These are phyloP conservation scores for Gadopsis marmoratus DNA, from an alignment of 2,797 vertebrate genomes.

Conservation along the genomic window DNA sequence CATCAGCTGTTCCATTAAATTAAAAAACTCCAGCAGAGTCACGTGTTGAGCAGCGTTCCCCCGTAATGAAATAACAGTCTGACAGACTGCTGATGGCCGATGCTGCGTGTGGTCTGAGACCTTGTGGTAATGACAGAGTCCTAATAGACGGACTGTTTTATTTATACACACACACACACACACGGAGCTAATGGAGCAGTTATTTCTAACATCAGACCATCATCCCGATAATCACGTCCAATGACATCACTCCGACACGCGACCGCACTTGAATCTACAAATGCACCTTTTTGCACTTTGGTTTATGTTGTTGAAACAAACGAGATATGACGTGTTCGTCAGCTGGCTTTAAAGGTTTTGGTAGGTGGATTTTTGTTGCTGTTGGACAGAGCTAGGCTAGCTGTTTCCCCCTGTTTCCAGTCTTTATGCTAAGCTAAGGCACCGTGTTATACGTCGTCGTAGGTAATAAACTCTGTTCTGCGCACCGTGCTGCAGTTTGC, in stretches of 20 bases:
- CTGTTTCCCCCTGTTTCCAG: neutral
- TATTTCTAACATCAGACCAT: slow-evolving; percentile 9
- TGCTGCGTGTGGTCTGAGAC: slow-evolving; percentile 17
- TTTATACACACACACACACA: neutral
- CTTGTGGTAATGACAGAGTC: slow-evolving; percentile 2
- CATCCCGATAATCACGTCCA: neutral
- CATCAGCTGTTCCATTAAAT: slow-evolving; percentile 57
- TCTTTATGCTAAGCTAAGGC: neutral
- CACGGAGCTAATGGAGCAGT: slow-evolving; percentile 12
- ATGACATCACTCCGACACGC: neutral
- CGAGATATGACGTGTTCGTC: neutral
- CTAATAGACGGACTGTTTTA: slow-evolving; percentile 15
- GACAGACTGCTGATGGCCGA: slow-evolving; percentile 3
- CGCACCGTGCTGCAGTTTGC: no score
- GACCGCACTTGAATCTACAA: no score
- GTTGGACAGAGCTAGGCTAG: neutral
- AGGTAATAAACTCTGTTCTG: no score
- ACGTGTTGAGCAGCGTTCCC: slow-evolving; percentile 7
- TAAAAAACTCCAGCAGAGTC: neutral
- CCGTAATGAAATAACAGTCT: slow-evolving; percentile 56
- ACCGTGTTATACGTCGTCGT: no score
- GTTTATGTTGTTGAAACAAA: neutral
- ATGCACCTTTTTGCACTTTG: no score
- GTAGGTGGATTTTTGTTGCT: no score
- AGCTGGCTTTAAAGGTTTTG: neutral